Evolutionary conservation across 1,140 invertebrate species (phyloP).

Genomic region (Lordiphosa mommai): DNA sequence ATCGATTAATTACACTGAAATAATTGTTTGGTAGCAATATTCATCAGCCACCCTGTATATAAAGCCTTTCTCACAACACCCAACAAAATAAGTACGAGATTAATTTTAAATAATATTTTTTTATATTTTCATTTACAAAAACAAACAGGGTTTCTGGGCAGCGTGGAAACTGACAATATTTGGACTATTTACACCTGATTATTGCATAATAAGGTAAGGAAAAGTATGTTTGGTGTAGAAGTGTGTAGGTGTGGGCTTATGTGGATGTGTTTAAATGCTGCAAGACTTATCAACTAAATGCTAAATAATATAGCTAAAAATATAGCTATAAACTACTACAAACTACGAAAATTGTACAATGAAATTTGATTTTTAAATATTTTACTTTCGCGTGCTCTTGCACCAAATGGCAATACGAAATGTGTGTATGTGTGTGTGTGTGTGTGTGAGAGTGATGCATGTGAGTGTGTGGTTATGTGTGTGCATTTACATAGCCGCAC

Average conservation of each 20-base stretch:
- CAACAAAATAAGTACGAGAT: too few relatives aligned
- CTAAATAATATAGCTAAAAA: slow-evolving; percentile 44
- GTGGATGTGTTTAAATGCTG: slow-evolving; percentile 54
- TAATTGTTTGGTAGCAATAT: too few relatives aligned
- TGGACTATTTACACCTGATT: slow-evolving; percentile 69
- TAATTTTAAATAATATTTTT: too few relatives aligned
- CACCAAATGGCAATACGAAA: slow-evolving; percentile 65
- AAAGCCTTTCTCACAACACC: too few relatives aligned
- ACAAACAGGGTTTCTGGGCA: slow-evolving; percentile 18
- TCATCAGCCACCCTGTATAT: too few relatives aligned
- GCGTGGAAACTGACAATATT: slow-evolving; percentile 25
- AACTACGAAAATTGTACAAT: slow-evolving; percentile 69
- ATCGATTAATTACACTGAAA: too few relatives aligned
- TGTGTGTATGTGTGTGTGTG: slow-evolving; percentile 19
- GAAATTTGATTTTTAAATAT: slow-evolving; percentile 70
- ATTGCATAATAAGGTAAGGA: slow-evolving; percentile 57
- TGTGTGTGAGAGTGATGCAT: slow-evolving; percentile 3
- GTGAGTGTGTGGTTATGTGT: slow-evolving; percentile 2
- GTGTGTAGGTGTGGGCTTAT: slow-evolving; percentile 1
- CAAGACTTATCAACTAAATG: slow-evolving; percentile 49
- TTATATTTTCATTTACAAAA: slow-evolving; percentile 26
- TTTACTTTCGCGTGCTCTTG: slow-evolving; percentile 58
- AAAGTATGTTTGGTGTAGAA: slow-evolving; percentile 35
- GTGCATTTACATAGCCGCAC: slow-evolving; percentile 60
- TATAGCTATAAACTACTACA: slow-evolving; percentile 43